Base-by-base conservation (phyloP, 1,140 invertebrate species). In the Harlomillsia oculata region DNA sequence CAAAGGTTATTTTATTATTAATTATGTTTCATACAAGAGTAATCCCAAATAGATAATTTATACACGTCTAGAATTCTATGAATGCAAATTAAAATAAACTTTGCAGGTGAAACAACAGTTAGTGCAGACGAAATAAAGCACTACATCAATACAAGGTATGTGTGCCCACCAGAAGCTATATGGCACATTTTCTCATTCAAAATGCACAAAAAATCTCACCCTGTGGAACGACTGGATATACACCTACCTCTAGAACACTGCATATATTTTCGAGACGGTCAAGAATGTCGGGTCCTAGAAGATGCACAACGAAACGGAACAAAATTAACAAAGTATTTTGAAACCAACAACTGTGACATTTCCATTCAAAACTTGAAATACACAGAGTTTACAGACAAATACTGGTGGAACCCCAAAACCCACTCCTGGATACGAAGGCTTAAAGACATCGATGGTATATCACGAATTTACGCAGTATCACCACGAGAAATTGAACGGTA, bases 171-270 rank as follows among this genome's bases (percentile, higher is more conserved):
- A 14, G 69, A 70, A 63, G 69, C 67, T 13, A 56, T 59, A 18
- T 71, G 67, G 67, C 29, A 66, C 28, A 28, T 69, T 1, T 41
- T 56, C 1, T 62, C 62, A 55, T 62, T 58, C 23, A 8, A 18
- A 3, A 50, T 71, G 50, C 59, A 67, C 29, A 53, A 63, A 3
- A 53, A 59, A 30, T 64, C 50, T 9, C 70, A 71, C 44, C 14
- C 66, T 16, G 53, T 72, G 13, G 34, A 37, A 25, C 51, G 41
- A 11, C 39, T 50, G 13, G 32, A 49, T 16, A 46, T 77, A 8
- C 74, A 78, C 70, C 59, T 78, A 14, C 67, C 72, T 63, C 72
- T 71, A 66, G 68, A 70, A 52, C 72, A 77, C 63, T 2, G 8
- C 69, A 70, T 62, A 52, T 37, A 21, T 28, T 71, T 60, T 56